Base-by-base conservation (phyloP, 2,888 invertebrate genomes). In the Globia sparganii region DNA sequence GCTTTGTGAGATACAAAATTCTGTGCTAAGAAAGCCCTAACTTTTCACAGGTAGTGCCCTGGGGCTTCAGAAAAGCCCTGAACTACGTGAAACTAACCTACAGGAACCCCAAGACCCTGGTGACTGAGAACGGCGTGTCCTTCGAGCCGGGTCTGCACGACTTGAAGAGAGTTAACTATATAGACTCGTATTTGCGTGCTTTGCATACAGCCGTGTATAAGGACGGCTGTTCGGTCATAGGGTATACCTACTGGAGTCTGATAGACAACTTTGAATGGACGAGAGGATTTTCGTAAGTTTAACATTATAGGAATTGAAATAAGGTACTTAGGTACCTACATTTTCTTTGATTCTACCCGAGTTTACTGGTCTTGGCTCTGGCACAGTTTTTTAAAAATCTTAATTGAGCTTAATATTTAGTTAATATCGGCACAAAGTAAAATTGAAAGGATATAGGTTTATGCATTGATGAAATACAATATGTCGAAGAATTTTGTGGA, bases 181-280 rank as follows among this genome's bases (percentile, higher is more conserved):
- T 97, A 4, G 95, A 97, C 72, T 91, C 93, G 0, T 97, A 97
- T 86, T 88, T 97, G 25, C 92, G 94, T 34, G 90, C 95, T 0
- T 72, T 97, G 28, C 93, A 96, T 64, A 87, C 92, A 4, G 97
- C 97, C 0, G 89, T 97, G 0, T 86, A 90, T 0, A 94, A 96
- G 58, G 97, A 98, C 90, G 96, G 97, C 0, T 97, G 97, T 82
- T 95, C 95, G 70, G 97, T 98, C 0, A 91, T 95, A 15, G 98
- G 97, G 0, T 99, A 98, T 90, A 97, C 98, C 0, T 97, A 97
- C 74, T 98, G 98, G 98, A 98, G 98, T 83, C 93, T 99, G 28
- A 97, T 98, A 93, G 98, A 99, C 90, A 98, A 98, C 90, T 98
- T 98, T 92, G 98, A 99, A 92, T 98, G 98, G 98, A 96, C 96